Base-by-base conservation (phyloP, 2,888 invertebrate species). In the Arge pagana region DNA sequence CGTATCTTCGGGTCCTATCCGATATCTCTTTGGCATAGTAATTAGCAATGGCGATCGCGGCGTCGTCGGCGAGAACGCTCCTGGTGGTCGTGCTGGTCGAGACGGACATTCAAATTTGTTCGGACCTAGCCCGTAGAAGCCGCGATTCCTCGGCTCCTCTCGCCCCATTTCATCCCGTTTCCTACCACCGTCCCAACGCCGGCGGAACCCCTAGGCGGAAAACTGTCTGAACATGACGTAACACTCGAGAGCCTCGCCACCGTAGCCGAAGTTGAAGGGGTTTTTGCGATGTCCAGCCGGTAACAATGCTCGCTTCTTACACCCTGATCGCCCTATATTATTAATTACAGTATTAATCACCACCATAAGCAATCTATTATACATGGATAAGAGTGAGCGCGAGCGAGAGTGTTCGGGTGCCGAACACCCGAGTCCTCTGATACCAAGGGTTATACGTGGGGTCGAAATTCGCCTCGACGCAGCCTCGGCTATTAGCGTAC, bases 291-390 rank as follows among this genome's bases (percentile, higher is more conserved):
- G 70, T 69, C 68, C 67, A 65, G 68, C 70, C 67, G 67, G 72
- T 66, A 72, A 72, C 72, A 73, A 73, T 72, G 71, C 68, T 67
- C 61, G 65, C 63, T 74, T 74, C 73, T 74, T 74, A 72, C 65
- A 56, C 59, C 58, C 60, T 60, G 68, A 68, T 70, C 70, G 69
- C 65, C 74, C 71, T 73, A 68, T 72, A 74, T 75, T 75, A 75
- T 75, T 75, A 75, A 75, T 75, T 74, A 74, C 74, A 70, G 69
- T 72, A 75, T 75, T 75, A 75, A 75, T 75, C 75, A 74, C 66
- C 67, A 64, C 62, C 64, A 50, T 55, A 62, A 64, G 65, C 66
- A 68, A 74, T 75, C 71, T 70, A 74, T 74, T 72, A 73, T 73
- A 66, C 70, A 72, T 66, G 66, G 64, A 67, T 68, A 68, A 68